These are phyloP conservation scores for Cepaea hortensis DNA, from an alignment of 2,888 invertebrate species.

Conservation along the genomic window DNA sequence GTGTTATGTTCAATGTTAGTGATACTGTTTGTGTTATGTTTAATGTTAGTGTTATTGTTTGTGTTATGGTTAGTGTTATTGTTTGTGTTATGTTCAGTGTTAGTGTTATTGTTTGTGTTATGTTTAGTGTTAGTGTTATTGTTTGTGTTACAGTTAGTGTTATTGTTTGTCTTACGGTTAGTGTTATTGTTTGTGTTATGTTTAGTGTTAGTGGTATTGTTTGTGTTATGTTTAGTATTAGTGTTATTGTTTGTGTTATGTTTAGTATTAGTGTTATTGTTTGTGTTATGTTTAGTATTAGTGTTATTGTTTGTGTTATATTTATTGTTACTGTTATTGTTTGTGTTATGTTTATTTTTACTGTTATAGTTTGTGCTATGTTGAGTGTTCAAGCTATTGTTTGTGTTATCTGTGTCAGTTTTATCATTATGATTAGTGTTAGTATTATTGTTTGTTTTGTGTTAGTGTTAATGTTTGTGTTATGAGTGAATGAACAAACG, in stretches of 20 bases:
- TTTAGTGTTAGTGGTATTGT: background rate
- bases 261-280: background rate
- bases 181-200: background rate
- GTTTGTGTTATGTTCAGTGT: too few species aligned
- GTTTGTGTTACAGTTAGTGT: too few species aligned
- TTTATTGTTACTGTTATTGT: background rate
- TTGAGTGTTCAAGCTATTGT: too few species aligned
- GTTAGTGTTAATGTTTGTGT: background rate
- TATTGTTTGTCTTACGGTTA: too few species aligned
- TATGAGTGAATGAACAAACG: background rate
- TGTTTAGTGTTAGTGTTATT: too few species aligned
- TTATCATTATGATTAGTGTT: too few species aligned
- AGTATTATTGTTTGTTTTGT: too few species aligned
- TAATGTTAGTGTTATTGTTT: too few species aligned
- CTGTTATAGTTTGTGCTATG: too few species aligned
- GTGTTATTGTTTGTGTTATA: background rate
- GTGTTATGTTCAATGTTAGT: background rate
- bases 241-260: background rate
- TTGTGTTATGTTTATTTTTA: background rate
- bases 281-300: background rate
- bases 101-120: too few species aligned
- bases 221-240: background rate
- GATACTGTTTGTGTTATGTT: background rate
- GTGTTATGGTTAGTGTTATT: too few species aligned
- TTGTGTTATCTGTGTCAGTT: too few species aligned